Base-by-base conservation (phyloP, 2,113 vertebrate species). In the Xiphophorus couchianus region DNA sequence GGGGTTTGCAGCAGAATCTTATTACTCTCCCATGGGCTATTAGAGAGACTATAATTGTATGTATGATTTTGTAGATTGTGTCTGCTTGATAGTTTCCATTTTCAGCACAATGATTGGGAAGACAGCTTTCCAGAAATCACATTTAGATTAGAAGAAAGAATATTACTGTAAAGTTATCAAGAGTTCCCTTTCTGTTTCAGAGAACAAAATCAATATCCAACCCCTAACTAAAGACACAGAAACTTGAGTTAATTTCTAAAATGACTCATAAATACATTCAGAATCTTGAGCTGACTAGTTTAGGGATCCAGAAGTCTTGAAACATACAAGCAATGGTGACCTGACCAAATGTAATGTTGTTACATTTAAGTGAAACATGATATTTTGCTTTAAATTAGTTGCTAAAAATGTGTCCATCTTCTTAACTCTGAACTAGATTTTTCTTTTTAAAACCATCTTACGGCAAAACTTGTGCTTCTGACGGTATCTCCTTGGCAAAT, bases 401-500 rank as follows among this genome's bases (percentile, higher is more conserved):
- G 48, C 19, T 25, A 22, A 2, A 25, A n/a, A 9, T 3, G 11
- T 11, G 35, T n/a, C 25, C 25, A 11, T 58, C 51, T 48, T 58
- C 51, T 58, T 3, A 25, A 22, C 48, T 22, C 14, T 42, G 13
- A 42, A 4, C 3, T 48, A 5, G 17, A 17, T 15, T 48, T 61
- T 70, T 13, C 30, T 2, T 75, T 72, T 39, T 11, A 37, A 70
- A 78, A 71, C 31, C 42, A 25, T 78, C 48, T 12, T 27, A 54
- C 61, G 67, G 70, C 66, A 70, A 28, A 81, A 78, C 17, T 22
- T 62, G 22, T 29, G 63, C 66, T 63, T 73, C 35, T 71, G 33
- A 81, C 78, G 60, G 39, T 11, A 9, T 58, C 51, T 58, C 7
- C 25, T 58, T n/a, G 29, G 14, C 3, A 25, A 73, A 75, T 86